Percentiles rank a stretch among this genome's conserved stretches.
These are phyloP conservation scores for Neomonachus schauinslandi DNA, from an alignment of 2,113 vertebrate species.

Conservation along the genomic window DNA sequence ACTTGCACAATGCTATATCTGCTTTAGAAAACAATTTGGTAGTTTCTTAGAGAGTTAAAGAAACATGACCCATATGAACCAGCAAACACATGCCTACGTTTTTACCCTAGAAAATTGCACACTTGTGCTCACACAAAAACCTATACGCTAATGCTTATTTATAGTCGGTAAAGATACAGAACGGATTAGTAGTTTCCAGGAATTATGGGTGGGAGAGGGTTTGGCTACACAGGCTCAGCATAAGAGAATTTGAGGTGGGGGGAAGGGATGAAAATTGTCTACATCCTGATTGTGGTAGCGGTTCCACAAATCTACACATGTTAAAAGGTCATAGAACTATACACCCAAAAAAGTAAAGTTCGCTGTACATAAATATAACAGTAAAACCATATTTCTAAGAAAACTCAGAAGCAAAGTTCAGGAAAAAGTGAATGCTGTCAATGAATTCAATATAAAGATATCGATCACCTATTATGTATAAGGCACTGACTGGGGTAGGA, in stretches of 20 bases:
- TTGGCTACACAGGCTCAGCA: neutral
- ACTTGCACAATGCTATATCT: neutral
- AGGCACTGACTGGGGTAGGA: neutral
- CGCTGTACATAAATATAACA: neutral
- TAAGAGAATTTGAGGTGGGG: neutral
- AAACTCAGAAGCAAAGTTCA: neutral
- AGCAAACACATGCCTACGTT: neutral
- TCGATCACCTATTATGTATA: neutral
- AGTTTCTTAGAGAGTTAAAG: neutral
- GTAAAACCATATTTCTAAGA: neutral
- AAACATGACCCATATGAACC: neutral
- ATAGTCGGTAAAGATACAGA: neutral
- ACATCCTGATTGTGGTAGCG: neutral
- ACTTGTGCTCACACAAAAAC: neutral
- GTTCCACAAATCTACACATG: neutral
- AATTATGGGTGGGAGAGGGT: neutral
- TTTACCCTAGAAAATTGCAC: neutral
- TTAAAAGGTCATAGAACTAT: neutral
- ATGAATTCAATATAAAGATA: neutral
- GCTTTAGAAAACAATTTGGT: neutral
- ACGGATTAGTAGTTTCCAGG: neutral
- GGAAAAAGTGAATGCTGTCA: neutral
- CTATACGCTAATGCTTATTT: neutral
- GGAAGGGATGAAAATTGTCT: neutral
- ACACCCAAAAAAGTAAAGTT: neutral